These are phyloP conservation scores for Macropis europaea DNA, from an alignment of 2,888 invertebrate genomes.

Conservation along the genomic window DNA sequence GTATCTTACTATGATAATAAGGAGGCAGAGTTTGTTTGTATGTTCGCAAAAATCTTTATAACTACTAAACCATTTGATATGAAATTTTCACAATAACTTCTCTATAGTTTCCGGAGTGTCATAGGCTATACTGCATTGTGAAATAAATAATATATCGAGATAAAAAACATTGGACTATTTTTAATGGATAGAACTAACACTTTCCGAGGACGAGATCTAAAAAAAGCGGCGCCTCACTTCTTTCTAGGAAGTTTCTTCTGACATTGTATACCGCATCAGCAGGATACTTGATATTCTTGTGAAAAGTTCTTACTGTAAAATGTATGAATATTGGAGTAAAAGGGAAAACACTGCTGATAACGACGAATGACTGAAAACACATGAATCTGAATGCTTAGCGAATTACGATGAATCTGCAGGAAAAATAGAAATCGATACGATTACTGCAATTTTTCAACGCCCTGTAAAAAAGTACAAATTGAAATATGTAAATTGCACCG, in stretches of 20 bases:
- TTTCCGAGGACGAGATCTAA: background rate
- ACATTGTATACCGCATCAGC: background rate
- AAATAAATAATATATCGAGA: too few species aligned
- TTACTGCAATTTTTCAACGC: slow-evolving; percentile 20
- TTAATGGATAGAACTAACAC: too few species aligned
- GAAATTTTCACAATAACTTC: too few species aligned
- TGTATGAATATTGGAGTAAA: background rate
- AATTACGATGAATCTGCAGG: slow-evolving; percentile 10
- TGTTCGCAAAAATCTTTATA: too few species aligned
- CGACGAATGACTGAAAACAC: background rate
- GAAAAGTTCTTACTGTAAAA: slow-evolving; percentile 1
- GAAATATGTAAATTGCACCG: slow-evolving; percentile 23
- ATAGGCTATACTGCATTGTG: too few species aligned
- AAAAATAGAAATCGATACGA: slow-evolving; percentile 20
- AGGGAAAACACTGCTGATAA: background rate
- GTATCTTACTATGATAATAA: too few species aligned
- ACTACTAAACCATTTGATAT: too few species aligned
- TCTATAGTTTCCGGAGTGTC: too few species aligned
- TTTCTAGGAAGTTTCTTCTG: background rate
- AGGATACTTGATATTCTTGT: background rate
- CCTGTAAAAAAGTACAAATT: slow-evolving; percentile 9
- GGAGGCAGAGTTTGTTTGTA: too few species aligned
- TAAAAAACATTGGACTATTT: too few species aligned
- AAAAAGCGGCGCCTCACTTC: background rate
- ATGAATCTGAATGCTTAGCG: background rate